A percentile compares a stretch with the other conserved stretches of the same genome.
Evolutionary conservation across 2,113 vertebrate species (phyloP).

Genomic region (Athene cunicularia): DNA sequence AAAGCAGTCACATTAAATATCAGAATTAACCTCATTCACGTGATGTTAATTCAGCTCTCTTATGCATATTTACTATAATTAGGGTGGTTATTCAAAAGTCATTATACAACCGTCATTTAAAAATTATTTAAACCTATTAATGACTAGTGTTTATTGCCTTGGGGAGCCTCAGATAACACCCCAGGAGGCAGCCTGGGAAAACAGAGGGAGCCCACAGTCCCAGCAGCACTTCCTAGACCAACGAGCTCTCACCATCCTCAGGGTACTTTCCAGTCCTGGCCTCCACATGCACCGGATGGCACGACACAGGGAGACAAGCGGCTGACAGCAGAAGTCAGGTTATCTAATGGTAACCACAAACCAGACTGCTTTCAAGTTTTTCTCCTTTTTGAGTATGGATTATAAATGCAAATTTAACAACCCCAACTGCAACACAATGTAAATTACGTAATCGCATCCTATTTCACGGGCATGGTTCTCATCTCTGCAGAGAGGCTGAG

Average conservation of each 20-base stretch:
- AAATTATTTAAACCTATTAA: background rate
- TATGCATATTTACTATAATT: constrained; percentile 16
- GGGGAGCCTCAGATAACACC: background rate
- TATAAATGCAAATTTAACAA: constrained; percentile 24
- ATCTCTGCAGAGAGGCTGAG: background rate
- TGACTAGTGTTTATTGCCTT: background rate
- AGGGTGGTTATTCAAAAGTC: background rate
- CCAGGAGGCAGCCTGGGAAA: background rate
- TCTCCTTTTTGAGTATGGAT: background rate
- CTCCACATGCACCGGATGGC: background rate
- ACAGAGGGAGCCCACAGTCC: background rate
- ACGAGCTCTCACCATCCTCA: background rate
- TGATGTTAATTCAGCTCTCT: constrained; percentile 10
- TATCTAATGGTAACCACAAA: background rate
- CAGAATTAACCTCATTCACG: background rate
- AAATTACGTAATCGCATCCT: background rate
- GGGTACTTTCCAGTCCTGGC: background rate
- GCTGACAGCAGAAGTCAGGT: background rate
- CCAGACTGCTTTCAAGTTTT: background rate
- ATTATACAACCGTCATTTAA: background rate
- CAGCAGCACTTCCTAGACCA: background rate
- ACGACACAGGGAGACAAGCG: background rate
- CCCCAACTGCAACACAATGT: background rate
- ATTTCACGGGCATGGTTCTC: background rate
- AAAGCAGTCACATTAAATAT: background rate